phyloP scores from a whole-genome alignment of 2,888 invertebrate genomes.

The Dryomyza anilis region DNA sequence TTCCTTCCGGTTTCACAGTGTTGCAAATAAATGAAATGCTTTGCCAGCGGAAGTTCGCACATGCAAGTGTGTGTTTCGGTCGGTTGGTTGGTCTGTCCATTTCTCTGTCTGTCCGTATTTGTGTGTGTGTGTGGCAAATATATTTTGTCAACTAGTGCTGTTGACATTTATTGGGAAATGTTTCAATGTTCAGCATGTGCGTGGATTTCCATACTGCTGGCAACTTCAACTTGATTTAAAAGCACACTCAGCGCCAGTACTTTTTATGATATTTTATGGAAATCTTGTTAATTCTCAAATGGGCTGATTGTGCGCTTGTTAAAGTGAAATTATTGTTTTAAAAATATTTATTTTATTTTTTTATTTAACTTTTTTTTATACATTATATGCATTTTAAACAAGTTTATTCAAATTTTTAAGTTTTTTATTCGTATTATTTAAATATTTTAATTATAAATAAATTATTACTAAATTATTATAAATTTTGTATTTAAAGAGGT shows the following conservation, averaged over 20 bases:
- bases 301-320: too few relatives aligned
- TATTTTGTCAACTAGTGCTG: conserved; percentile 33
- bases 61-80: conserved; percentile 12
- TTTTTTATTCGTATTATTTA: too few relatives aligned
- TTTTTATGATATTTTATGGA: too few relatives aligned
- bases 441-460: too few relatives aligned
- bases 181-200: conserved; percentile 37
- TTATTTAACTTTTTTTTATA: too few relatives aligned
- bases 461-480: too few relatives aligned
- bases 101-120: conserved; percentile 28
- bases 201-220: conserved; percentile 28
- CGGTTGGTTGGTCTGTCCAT: conserved; percentile 13
- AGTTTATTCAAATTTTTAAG: too few relatives aligned
- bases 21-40: conserved; percentile 8
- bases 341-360: too few relatives aligned
- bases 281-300: too few relatives aligned
- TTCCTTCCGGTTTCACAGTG: conserved; percentile 37
- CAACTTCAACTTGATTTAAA: not conserved
- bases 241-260: not conserved
- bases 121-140: conserved; percentile 13
- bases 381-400: too few relatives aligned
- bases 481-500: too few relatives aligned
- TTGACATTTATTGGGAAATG: conserved; percentile 45
- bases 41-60: conserved; percentile 4
- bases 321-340: too few relatives aligned